Percentiles rank a stretch among this genome's conserved stretches.
Conservation (phyloP, 2,797 vertebrate species). For the Setipinna tenuifilis region DNA sequence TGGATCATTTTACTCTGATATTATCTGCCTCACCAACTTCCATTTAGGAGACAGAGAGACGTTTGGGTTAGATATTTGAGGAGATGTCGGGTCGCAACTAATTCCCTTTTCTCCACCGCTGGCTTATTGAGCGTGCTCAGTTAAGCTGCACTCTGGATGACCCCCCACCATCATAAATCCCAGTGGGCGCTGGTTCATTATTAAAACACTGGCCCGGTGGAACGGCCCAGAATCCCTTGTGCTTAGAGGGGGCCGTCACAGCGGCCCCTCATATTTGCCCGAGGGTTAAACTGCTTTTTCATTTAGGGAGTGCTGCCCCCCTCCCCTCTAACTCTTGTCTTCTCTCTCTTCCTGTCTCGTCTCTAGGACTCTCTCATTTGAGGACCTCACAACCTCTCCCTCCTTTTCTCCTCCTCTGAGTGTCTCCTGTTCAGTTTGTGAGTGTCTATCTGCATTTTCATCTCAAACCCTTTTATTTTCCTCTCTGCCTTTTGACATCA, state of each 20-base stretch:
- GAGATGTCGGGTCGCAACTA: conserved; percentile 38
- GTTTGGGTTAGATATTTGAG: conserved; percentile 18
- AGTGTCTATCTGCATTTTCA: neutral
- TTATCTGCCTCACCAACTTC: neutral
- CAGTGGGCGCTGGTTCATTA: conserved; percentile 59
- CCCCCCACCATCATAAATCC: conserved; percentile 54
- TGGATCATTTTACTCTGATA: neutral
- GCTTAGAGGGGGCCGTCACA: conserved; percentile 32
- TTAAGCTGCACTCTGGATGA: conserved; percentile 45
- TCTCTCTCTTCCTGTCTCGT: neutral
- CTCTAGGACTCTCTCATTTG: neutral
- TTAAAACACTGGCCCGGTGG: conserved; percentile 52
- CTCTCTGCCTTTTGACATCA: neutral
- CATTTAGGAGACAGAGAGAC: neutral
- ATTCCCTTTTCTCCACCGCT: conserved; percentile 45
- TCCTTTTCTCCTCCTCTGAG: neutral
- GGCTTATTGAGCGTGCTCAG: conserved; percentile 49
- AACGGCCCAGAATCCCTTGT: conserved; percentile 32
- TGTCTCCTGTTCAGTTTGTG: conserved; percentile 26
- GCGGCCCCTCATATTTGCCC: conserved; percentile 41
- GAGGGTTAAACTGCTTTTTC: conserved; percentile 54
- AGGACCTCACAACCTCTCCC: neutral
- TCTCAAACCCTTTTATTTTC: neutral
- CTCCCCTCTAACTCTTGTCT: conserved; percentile 11
- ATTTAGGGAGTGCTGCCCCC: conserved; percentile 53